Evolutionary conservation across 2,888 invertebrate genomes (phyloP).

Genomic region (Apodemia zela): DNA sequence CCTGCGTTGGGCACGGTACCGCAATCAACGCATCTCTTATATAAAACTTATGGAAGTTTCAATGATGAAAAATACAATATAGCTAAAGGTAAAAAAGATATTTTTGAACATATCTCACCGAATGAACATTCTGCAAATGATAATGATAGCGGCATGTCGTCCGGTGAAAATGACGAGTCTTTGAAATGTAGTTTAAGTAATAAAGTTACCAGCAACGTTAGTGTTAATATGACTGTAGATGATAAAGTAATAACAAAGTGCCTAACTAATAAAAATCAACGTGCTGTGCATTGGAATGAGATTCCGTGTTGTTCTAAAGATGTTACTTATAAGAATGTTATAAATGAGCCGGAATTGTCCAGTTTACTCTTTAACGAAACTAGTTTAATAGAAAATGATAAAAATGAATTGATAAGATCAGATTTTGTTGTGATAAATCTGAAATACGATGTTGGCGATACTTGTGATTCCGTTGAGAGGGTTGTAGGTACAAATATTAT

Average conservation of each 20-base stretch:
- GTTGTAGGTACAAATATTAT: slow-evolving; percentile 52
- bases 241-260: slow-evolving; percentile 64
- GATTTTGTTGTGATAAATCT: slow-evolving; percentile 72
- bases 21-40: slow-evolving; percentile 31
- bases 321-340: slow-evolving; percentile 54
- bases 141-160: slow-evolving; percentile 70
- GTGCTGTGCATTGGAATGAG: slow-evolving; percentile 65
- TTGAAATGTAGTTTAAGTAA: slow-evolving; percentile 47
- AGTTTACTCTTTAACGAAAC: slow-evolving; percentile 33
- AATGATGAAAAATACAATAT: slow-evolving; percentile 35
- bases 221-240: slow-evolving; percentile 44
- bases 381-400: slow-evolving; percentile 29
- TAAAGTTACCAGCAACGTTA: slow-evolving; percentile 34
- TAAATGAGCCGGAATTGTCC: slow-evolving; percentile 42
- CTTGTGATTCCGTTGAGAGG: slow-evolving; percentile 41
- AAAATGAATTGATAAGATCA: slow-evolving; percentile 36
- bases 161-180: slow-evolving; percentile 69
- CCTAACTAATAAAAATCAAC: slow-evolving; percentile 63
- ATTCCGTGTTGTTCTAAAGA: slow-evolving; percentile 72
- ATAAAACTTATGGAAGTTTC: slow-evolving; percentile 62
- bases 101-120: slow-evolving; percentile 25
- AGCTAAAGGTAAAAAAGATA: slow-evolving; percentile 19
- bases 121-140: slow-evolving; percentile 30
- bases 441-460: slow-evolving; percentile 52
- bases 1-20: slow-evolving; percentile 59